Evolutionary conservation across 2,797 vertebrate species (phyloP).

Genomic region (Notolabrus celidotus): DNA sequence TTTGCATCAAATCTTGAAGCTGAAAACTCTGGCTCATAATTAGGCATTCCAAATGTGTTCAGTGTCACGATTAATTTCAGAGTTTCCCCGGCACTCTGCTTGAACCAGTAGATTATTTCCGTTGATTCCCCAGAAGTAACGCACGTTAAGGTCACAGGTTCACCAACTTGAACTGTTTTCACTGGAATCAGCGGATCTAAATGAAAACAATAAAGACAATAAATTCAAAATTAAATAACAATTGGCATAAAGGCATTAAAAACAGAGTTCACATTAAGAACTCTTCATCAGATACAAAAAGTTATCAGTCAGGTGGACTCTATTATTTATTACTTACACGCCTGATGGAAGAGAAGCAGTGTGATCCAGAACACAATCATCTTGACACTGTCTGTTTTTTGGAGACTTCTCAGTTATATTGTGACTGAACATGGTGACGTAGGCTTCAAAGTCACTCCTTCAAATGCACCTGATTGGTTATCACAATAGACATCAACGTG

Average conservation of each 20-base stretch:
- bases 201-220: background rate
- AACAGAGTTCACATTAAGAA: background rate
- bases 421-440: background rate
- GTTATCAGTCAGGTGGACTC: background rate
- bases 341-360: slow-evolving; percentile 15
- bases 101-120: slow-evolving; percentile 23
- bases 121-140: accelerated
- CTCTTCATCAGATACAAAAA: too few species aligned
- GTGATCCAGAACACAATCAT: slow-evolving; percentile 41
- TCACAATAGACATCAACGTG: background rate
- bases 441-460: background rate
- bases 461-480: slow-evolving; percentile 34
- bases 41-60: accelerated
- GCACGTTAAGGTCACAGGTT: slow-evolving; percentile 29
- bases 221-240: background rate
- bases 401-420: background rate
- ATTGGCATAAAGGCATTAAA: background rate
- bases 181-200: slow-evolving; percentile 18
- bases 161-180: slow-evolving; percentile 18
- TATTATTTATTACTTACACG: slow-evolving; percentile 7
- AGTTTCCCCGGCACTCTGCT: slow-evolving; percentile 14
- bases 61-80: background rate
- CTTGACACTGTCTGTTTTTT: slow-evolving; percentile 1
- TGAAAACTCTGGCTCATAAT: background rate
- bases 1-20: accelerated